These are phyloP conservation scores for Corythucha ciliata DNA, from an alignment of 2,888 invertebrate species.

Conservation along the genomic window DNA sequence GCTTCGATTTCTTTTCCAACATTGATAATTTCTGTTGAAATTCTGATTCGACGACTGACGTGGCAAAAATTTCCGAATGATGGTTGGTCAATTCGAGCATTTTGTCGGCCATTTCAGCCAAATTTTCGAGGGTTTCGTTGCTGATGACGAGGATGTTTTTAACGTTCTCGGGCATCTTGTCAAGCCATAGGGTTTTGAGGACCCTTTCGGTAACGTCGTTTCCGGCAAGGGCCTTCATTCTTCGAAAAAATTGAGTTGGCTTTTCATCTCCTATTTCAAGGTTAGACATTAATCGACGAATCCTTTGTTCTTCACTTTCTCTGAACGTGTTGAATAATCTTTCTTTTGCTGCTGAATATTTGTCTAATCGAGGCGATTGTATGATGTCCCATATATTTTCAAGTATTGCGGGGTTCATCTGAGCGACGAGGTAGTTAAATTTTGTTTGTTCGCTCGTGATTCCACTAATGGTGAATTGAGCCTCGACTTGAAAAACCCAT, in stretches of 20 bases:
- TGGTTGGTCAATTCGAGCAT: too few relatives aligned
- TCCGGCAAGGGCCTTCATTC: slow-evolving; percentile 16
- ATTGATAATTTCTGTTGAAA: neutral
- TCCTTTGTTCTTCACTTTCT: slow-evolving; percentile 6
- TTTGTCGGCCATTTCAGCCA: slow-evolving; percentile 4
- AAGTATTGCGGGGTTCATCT: slow-evolving; percentile 12
- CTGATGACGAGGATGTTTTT: slow-evolving; percentile 4
- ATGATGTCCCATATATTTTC: slow-evolving; percentile 18
- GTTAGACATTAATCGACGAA: neutral
- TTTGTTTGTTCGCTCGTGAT: slow-evolving; percentile 17
- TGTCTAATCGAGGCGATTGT: neutral
- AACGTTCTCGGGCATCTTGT: slow-evolving; percentile 10
- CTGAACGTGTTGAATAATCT: slow-evolving; percentile 5
- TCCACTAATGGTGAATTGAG: slow-evolving; percentile 5
- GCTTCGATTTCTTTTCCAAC: neutral
- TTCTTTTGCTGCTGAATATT: slow-evolving; percentile 16
- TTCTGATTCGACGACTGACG: too few relatives aligned
- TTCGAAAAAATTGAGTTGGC: slow-evolving; percentile 12
- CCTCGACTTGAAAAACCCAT: slow-evolving; percentile 23
- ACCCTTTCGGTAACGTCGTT: slow-evolving; percentile 10
- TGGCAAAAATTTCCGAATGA: too few relatives aligned
- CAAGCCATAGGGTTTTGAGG: slow-evolving; percentile 14
- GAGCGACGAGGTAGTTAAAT: slow-evolving; percentile 15
- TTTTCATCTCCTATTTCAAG: slow-evolving; percentile 16
- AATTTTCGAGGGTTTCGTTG: neutral